These are phyloP conservation scores for Erythrolamprus reginae DNA, from an alignment of 2,113 vertebrate genomes.

Conservation along the genomic window DNA sequence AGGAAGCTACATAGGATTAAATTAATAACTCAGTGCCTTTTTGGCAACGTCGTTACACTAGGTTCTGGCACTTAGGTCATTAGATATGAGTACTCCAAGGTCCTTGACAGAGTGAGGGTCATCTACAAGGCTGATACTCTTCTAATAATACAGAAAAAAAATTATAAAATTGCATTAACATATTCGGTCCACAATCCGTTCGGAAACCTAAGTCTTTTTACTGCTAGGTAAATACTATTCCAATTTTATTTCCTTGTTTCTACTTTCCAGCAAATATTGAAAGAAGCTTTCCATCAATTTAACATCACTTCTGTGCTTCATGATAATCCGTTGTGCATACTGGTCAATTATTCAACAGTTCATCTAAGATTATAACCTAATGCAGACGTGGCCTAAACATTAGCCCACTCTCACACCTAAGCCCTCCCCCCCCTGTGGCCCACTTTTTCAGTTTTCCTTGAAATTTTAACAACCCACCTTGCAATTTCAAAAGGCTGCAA, in stretches of 20 bases:
- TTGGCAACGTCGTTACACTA: too few species aligned
- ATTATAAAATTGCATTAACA: neutral
- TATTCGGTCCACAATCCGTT: neutral
- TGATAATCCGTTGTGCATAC: neutral
- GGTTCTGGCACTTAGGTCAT: too few species aligned
- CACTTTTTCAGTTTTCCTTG: neutral
- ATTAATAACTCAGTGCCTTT: too few species aligned
- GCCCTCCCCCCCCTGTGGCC: neutral
- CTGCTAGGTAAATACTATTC: neutral
- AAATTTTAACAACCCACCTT: neutral
- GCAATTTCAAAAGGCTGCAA: neutral
- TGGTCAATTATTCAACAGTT: neutral
- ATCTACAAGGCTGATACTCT: neutral
- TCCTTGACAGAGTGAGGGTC: too few species aligned
- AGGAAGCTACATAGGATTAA: too few species aligned
- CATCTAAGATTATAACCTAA: neutral
- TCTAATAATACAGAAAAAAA: neutral
- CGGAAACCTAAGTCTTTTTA: neutral
- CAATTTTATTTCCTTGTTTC: neutral
- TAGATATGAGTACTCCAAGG: too few species aligned
- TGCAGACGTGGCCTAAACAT: neutral
- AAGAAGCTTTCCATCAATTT: neutral
- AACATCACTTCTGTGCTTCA: neutral
- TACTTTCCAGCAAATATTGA: neutral
- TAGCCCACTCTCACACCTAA: neutral